phyloP scores from a whole-genome alignment of 2,113 vertebrate genomes.

The Lasiurus borealis region DNA sequence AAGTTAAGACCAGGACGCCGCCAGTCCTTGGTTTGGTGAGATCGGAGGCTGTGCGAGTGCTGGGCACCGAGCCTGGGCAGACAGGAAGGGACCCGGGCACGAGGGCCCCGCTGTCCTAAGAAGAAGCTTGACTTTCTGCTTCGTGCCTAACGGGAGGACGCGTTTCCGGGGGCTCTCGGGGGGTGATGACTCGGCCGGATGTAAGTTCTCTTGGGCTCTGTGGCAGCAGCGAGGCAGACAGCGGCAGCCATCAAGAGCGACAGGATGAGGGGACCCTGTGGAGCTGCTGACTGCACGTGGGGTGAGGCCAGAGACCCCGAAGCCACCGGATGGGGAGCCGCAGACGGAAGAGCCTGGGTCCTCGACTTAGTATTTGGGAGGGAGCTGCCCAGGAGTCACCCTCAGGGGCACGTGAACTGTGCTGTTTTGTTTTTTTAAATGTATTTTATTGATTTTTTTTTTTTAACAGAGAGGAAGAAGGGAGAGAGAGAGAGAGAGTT shows the following conservation, averaged over 20 bases:
- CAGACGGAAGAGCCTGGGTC: neutral
- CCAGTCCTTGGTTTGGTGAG: neutral
- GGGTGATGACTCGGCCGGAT: neutral
- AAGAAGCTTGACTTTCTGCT: neutral
- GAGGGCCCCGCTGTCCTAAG: neutral
- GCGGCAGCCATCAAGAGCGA: neutral
- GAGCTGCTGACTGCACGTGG: neutral
- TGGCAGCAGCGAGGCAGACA: neutral
- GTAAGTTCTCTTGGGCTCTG: neutral
- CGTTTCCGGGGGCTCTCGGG: neutral
- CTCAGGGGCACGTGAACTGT: neutral
- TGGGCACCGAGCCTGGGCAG: neutral
- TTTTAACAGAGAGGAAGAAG: too few species aligned
- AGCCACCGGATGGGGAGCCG: neutral
- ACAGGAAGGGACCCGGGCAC: neutral
- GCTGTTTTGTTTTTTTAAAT: too few species aligned
- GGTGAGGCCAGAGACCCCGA: neutral
- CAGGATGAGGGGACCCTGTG: neutral
- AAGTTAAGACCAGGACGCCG: neutral
- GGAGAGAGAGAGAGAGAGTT: too few species aligned
- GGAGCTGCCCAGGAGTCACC: neutral
- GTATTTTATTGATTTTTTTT: too few species aligned
- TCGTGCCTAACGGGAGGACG: neutral
- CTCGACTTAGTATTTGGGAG: neutral
- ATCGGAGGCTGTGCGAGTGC: neutral